Evolutionary conservation across 2,113 vertebrate genomes (phyloP), one percentile per base, ranked within the genome.

Genomic region (Solea senegalensis): DNA sequence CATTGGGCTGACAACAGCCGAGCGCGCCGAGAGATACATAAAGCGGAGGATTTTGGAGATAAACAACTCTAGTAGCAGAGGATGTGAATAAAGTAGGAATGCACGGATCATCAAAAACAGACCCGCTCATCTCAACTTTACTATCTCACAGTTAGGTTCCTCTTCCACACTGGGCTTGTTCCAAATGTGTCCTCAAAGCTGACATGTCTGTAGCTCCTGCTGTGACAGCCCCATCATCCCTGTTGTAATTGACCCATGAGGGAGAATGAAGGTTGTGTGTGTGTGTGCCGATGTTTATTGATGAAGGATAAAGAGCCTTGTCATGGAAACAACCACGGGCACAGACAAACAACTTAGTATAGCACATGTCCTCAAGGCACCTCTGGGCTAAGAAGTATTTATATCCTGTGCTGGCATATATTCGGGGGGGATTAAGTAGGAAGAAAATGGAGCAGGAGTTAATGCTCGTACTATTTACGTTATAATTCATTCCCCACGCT

Each of bases 211-310:
- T 27, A 62, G 56, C 40, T 21, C 83, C 72, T 51, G 75, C 86
- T 81, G 84, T 61, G 77, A 76, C 53, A 67, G 59, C 72, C 65
- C 21, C 69, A 50, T 68, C 64, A 48, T 74, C 63, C 69, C 69
- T 54, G 62, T 73, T 63, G 71, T 90, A 89, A 89, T 84, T 88
- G 80, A 89, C 76, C 89, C 88, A 73, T 76, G 74, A 69, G 85
- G 80, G 85, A 82, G 69, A 81, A 82, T 16, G 2, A 62, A 73
- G 60, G 60, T 63, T 45, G 61, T 1, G 8, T 44, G 56, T 66
- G 64, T 1, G 11, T 44, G 60, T 61, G 62, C 21, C 53, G 61
- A 75, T 82, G 78, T 83, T 77, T 83, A 69, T 73, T 78, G 80
- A 85, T 65, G 61, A 54, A 50, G 72, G 55, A 76, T 76, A 80